Base-by-base conservation (phyloP, 2,888 invertebrate genomes). In the Onchidella celtica region DNA sequence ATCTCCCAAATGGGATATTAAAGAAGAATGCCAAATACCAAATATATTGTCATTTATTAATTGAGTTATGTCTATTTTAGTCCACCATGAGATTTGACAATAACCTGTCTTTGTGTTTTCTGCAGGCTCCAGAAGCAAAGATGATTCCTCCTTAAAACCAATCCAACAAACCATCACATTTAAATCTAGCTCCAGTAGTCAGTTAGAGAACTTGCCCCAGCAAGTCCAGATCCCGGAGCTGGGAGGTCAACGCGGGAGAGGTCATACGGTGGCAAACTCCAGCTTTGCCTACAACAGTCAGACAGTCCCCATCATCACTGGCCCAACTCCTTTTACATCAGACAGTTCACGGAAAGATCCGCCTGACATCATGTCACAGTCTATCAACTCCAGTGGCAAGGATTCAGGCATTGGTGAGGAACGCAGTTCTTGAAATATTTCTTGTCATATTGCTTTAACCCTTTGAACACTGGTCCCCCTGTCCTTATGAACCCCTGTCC, bases 321-420 rank as follows among this genome's bases (percentile, higher is more conserved):
- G 36, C 17, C 47, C 79, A 2, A 38, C 65, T 27, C 63, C 80
- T 21, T 61, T 74, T 27, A 36, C 68, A n/a, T 57, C 40, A 11
- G 65, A 72, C 21, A 32, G 14, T 4, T 11, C 24, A 1, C 29
- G 73, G 40, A 66, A 61, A 47, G 68, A 81, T 21, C 55, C 40
- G 1, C 11, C 57, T 27, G 84, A 85, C 34, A 63, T 79, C 63
- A 78, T 78, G 65, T 83, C 83, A 0, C 80, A 81, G 69, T 76
- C 83, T 34, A 72, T 83, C 27, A 81, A 81, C 9, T 83, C 83
- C 14, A 79, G 87, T 6, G 88, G 85, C 29, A 87, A 86, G 74
- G 89, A 89, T 74, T 89, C 89, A 1, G 89, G 89, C 29, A 84
- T 88, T 61, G 87, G 87, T 80, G 59, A 68, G 47, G 24, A 21